Evolutionary conservation across 30 jellyfish, hydroid and myxozoan species (phyloP), one percentile per base, ranked within the genome.

Genomic region (Calvadosia cruxmelitensis): DNA sequence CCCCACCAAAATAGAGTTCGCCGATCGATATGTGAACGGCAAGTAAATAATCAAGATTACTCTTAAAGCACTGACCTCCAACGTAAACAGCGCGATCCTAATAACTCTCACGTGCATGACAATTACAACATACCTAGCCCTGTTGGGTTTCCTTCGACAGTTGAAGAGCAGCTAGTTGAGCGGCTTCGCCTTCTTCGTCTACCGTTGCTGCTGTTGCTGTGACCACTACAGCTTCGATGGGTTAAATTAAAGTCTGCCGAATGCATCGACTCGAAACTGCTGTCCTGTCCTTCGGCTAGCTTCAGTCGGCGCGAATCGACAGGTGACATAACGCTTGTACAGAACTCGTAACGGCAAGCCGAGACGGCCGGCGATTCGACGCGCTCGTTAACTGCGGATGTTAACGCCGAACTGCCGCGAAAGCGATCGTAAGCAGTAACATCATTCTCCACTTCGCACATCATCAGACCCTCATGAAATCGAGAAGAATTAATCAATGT

Each of bases 391-490:
- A 42, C 10, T 5, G 57, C 10, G 15, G 57, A 42, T 20, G 10
- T 10, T 42, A 10, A 5, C 10, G 20, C 57, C 15, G 57, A 20
- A 42, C 20, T 42, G 57, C 57, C 57, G 20, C 57, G 57, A 20
- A 42, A 42, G 10, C 10, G 10, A 42, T 42, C 57, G 20, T 42
- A 42, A 42, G 20, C 57, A 42, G 57, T 20, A 5, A 42, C 57
- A 42, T 42, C 57, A 42, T 42, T 42, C 57, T 42, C 57, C 20
- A 42, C 57, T 42, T 42, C 57, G 57, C 57, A 42, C 57, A 42
- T 42, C 10, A 42, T 42, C 20, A 20, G 20, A 42, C 20, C n/a
- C n/a, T n/a, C n/a, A n/a, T n/a, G n/a, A n/a, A n/a, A n/a, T n/a
- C n/a, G n/a, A n/a, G n/a, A n/a, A n/a, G n/a, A n/a, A n/a, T n/a